Percentiles rank a stretch among this genome's conserved stretches.
These are phyloP conservation scores for Apodemus speciosus DNA, from an alignment of 2,113 vertebrate species.

Conservation along the genomic window DNA sequence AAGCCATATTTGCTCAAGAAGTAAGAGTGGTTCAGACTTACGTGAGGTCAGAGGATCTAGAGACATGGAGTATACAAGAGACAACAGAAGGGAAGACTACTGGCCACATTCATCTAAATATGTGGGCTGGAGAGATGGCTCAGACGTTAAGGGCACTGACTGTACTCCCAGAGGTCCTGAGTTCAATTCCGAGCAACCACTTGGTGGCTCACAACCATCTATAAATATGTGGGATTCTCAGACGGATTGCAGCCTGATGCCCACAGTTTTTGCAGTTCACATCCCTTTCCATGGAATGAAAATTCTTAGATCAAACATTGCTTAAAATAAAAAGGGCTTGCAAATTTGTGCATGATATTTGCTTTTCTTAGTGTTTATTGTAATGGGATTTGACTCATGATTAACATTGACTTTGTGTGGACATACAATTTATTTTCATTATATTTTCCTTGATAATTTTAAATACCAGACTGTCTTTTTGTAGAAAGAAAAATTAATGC, in stretches of 20 bases:
- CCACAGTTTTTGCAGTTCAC: not conserved
- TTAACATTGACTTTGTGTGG: slow-evolving; percentile 14
- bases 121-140: not conserved
- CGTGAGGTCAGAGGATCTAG: not conserved
- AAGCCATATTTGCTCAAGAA: not conserved
- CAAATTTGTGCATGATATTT: slow-evolving; percentile 22
- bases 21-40: not conserved
- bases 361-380: slow-evolving; percentile 49
- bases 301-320: slow-evolving; percentile 8
- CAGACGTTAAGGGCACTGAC: too few species aligned
- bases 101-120: not conserved
- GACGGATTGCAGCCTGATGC: not conserved
- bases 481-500: slow-evolving; percentile 10
- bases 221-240: not conserved
- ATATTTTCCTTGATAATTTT: slow-evolving; percentile 30
- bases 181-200: too few species aligned
- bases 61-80: too few species aligned
- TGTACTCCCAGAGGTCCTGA: too few species aligned
- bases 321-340: not conserved
- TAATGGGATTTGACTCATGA: slow-evolving; percentile 8
- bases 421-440: not conserved
- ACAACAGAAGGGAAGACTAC: not conserved
- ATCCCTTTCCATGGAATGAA: not conserved
- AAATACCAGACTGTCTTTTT: not conserved
- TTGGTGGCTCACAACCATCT: too few species aligned